Percentiles rank a stretch among this genome's conserved stretches.
These are phyloP conservation scores for Carduelis carduelis DNA, from an alignment of 2,797 vertebrate species.

Conservation along the genomic window DNA sequence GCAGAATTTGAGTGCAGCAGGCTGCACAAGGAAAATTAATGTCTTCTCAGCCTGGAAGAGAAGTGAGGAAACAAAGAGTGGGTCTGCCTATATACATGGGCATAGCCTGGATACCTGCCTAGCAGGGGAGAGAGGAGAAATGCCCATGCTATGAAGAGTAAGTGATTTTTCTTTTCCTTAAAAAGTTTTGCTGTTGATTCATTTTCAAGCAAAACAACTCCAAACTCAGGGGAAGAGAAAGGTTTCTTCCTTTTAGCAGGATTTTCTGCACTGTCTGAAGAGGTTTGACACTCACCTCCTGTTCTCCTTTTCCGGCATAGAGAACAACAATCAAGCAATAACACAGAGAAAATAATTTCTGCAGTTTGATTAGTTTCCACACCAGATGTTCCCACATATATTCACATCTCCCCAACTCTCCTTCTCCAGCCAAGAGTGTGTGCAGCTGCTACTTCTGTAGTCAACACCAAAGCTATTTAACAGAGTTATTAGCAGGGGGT, in stretches of 20 bases:
- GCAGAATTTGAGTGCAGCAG: not conserved
- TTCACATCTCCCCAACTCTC: constrained; percentile 41
- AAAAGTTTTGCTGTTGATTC: not conserved
- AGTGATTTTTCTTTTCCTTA: not conserved
- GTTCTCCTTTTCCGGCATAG: not conserved
- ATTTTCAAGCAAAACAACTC: not conserved
- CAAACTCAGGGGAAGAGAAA: not conserved
- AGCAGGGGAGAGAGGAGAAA: not conserved
- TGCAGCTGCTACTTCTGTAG: constrained; percentile 16
- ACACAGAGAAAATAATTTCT: constrained; percentile 7
- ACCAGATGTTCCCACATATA: constrained; percentile 60
- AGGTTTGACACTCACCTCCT: not conserved
- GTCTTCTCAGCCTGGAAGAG: not conserved
- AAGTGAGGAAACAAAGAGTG: not conserved
- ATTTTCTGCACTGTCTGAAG: not conserved
- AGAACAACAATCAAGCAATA: constrained; percentile 19
- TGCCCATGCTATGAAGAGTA: not conserved
- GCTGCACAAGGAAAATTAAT: not conserved
- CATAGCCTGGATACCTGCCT: not conserved
- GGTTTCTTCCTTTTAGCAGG: not conserved
- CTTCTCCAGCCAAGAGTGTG: constrained; percentile 1
- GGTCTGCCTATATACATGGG: not conserved
- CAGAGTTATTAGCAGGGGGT: not conserved
- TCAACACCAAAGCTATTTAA: constrained; percentile 15
- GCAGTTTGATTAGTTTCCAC: constrained; percentile 33